Percentiles rank a stretch among this genome's conserved stretches.
Evolutionary conservation across 2,797 vertebrate genomes (phyloP).

Genomic region (Dermochelys coriacea): DNA sequence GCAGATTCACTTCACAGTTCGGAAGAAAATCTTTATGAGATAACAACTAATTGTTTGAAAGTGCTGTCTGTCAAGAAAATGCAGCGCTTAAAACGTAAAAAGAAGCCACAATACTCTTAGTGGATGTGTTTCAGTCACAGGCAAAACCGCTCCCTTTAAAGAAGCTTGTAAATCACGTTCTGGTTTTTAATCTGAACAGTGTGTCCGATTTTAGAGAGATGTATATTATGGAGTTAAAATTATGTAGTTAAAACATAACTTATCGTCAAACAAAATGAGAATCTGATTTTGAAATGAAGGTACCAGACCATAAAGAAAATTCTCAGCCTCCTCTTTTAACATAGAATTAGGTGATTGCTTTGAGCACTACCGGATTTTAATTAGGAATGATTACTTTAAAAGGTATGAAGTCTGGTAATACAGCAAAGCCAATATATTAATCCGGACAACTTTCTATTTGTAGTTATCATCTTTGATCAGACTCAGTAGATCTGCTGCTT

Average conservation of each 20-base stretch:
- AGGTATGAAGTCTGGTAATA: background rate
- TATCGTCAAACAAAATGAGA: background rate
- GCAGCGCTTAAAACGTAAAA: background rate
- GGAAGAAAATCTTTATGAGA: rapidly evolving
- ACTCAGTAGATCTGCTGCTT: background rate
- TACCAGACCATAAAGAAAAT: background rate
- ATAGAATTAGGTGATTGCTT: background rate
- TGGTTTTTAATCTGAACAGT: background rate
- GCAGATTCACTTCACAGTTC: background rate
- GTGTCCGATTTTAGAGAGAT: background rate
- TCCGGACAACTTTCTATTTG: background rate
- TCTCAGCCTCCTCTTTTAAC: background rate
- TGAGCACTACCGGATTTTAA: background rate
- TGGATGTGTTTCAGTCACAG: background rate
- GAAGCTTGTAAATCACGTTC: background rate
- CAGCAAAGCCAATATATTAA: background rate
- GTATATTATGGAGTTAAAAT: background rate
- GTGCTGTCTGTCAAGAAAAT: rapidly evolving
- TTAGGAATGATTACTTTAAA: constrained; percentile 14
- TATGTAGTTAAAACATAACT: background rate
- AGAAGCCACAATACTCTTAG: background rate
- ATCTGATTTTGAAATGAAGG: background rate
- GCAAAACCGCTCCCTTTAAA: background rate
- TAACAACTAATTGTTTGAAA: background rate
- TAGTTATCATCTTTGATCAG: background rate